These are phyloP conservation scores for Drosophila longiperda DNA, from an alignment of 2,888 invertebrate species.

Conservation along the genomic window DNA sequence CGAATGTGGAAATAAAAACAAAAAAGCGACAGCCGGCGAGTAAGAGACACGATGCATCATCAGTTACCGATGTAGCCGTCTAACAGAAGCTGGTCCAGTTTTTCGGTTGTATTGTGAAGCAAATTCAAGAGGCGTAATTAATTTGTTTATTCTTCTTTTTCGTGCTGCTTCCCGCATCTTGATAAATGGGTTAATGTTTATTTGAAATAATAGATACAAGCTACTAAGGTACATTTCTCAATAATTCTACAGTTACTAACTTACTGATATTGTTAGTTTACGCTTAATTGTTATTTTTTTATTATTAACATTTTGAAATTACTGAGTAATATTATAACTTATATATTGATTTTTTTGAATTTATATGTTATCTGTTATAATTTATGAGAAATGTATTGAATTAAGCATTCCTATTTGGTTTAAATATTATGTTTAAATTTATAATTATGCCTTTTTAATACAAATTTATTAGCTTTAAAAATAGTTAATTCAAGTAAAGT, in stretches of 20 bases:
- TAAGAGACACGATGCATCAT: conserved; percentile 3
- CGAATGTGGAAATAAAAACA: conserved; percentile 69
- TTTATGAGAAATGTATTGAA: neutral
- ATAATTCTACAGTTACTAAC: conserved; percentile 15
- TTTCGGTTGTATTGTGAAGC: conserved; percentile 38
- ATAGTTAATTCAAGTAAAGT: neutral
- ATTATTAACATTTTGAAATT: neutral
- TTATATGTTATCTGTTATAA: neutral
- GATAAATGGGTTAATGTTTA: conserved; percentile 35
- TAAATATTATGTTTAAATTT: neutral
- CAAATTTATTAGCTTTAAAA: neutral
- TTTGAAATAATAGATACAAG: neutral
- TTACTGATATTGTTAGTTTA: neutral
- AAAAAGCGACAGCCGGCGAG: conserved; percentile 49
- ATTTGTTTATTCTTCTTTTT: conserved; percentile 33
- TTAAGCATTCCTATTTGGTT: neutral
- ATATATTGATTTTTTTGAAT: neutral
- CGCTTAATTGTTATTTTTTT: neutral
- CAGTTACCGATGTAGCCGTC: conserved; percentile 46
- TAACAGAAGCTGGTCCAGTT: conserved; percentile 58
- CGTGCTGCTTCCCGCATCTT: conserved; percentile 23
- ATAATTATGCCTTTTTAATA: neutral
- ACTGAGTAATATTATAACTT: neutral
- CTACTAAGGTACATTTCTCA: neutral
- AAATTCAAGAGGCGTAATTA: conserved; percentile 42